Evolutionary conservation across 2,888 invertebrate species (phyloP), one percentile per base, ranked within the genome.

Genomic region (Clunio marinus): DNA sequence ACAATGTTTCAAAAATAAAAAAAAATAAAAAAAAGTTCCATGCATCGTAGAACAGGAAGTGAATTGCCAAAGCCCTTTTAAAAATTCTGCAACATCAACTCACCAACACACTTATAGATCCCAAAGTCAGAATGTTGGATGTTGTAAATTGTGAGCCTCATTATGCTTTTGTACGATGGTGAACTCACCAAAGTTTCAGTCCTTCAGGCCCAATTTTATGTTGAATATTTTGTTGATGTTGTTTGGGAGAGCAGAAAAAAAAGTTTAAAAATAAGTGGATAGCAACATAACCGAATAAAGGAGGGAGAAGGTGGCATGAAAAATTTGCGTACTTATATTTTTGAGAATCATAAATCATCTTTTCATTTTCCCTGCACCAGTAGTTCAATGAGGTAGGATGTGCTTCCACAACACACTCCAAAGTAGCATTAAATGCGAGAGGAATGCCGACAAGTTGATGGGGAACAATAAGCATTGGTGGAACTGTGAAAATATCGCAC

Each of bases 381-480:
- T 91, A 93, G 79, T 93, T 93, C 70, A 94, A 82, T 17, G 94
- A 93, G 41, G 89, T 89, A 7, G 94, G 94, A 80, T 92, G 91
- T n/a, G 94, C 93, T 80, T 94, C 94, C 4, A 93, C 91, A 77
- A 89, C 88, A 76, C 94, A 94, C 80, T 93, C 93, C 72, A 94
- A 81, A 35, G 90, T 91, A 8, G 93, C 91, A 73, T 89, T 88
- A 80, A 88, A 90, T 73, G 88, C 89, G 70, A 90, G 81, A 1
- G 92, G 91, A 35, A 90, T 91, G 20, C 93, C 92, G 63, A 94
- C 92, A 73, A 93, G 82, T 78, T 94, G 93, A 80, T 93, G 91
- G 51, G 93, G 92, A 75, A 94, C 93, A 85, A 89, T 89, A 70
- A 94, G 81, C 91, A 93, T 92, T 45, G 94, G 93, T 1, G 93